A percentile compares a stretch with the other conserved stretches of the same genome.
phyloP scores from a whole-genome alignment of 2,797 vertebrate genomes.

The Loriculus beryllinus region DNA sequence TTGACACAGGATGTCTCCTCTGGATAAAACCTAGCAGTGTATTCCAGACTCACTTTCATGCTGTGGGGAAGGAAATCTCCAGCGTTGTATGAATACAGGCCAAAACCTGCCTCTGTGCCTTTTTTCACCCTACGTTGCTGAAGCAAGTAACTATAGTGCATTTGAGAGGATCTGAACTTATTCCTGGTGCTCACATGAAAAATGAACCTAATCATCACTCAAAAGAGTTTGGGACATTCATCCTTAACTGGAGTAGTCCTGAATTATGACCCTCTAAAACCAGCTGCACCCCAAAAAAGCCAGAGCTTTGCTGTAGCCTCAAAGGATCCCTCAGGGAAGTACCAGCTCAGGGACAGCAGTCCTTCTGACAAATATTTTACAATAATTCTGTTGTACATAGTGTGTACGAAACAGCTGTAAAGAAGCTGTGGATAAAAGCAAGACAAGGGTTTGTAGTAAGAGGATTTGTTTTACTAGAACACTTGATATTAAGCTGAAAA shows the following conservation, averaged over 20 bases:
- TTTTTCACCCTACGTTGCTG: neutral
- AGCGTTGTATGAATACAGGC: fast-evolving
- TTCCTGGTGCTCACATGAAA: neutral
- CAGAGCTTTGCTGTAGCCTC: neutral
- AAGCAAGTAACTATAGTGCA: neutral
- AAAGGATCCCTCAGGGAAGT: neutral
- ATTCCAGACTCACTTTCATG: neutral
- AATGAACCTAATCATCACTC: neutral
- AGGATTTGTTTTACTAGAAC: neutral
- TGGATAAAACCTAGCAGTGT: neutral
- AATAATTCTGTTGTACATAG: neutral
- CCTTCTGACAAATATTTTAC: neutral
- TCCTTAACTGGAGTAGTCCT: neutral
- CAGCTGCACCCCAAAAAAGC: neutral
- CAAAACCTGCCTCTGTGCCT: neutral
- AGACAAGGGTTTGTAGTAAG: neutral
- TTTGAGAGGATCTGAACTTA: neutral
- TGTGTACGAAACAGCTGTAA: neutral
- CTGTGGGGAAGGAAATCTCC: neutral
- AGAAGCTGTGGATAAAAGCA: neutral
- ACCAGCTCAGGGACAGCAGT: neutral
- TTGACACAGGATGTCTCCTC: neutral
- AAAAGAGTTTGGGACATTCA: neutral
- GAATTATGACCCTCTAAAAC: neutral
- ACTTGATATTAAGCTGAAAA: neutral